Percentiles rank a stretch among this genome's conserved stretches.
Evolutionary conservation across 2,797 vertebrate genomes (phyloP).

Genomic region (Phoebastria nigripes): DNA sequence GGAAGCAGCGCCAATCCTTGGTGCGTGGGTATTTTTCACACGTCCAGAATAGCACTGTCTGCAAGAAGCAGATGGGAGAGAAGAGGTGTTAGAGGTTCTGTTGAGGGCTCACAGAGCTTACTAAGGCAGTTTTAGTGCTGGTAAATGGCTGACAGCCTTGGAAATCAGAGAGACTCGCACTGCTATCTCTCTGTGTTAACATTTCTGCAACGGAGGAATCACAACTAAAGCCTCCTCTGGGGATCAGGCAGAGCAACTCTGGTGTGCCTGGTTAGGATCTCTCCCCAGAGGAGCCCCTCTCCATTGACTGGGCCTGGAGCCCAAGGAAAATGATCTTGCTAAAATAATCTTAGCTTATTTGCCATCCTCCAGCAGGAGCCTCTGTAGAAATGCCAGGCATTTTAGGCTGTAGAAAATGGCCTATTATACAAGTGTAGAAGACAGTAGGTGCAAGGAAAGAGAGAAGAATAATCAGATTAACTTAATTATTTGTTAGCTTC

Average conservation of each 20-base stretch:
- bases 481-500: not conserved
- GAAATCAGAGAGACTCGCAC: not conserved
- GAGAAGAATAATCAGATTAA: not conserved
- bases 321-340: not conserved
- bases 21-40: constrained; percentile 81
- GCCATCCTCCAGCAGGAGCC: not conserved
- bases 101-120: constrained; percentile 39
- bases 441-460: not conserved
- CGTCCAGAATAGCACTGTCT: constrained; percentile 86
- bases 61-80: constrained; percentile 33
- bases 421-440: not conserved
- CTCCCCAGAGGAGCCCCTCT: not conserved
- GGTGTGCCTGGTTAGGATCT: not conserved
- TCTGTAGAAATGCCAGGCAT: not conserved
- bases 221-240: not conserved
- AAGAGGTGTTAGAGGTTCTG: constrained; percentile 36
- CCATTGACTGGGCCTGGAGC: not conserved
- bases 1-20: constrained; percentile 78
- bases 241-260: not conserved
- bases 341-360: not conserved
- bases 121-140: constrained; percentile 17
- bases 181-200: not conserved
- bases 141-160: not conserved
- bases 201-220: not conserved
- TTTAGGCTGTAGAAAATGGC: not conserved